Conservation (phyloP, 2,797 vertebrate species). For the Danio tinwini region DNA sequence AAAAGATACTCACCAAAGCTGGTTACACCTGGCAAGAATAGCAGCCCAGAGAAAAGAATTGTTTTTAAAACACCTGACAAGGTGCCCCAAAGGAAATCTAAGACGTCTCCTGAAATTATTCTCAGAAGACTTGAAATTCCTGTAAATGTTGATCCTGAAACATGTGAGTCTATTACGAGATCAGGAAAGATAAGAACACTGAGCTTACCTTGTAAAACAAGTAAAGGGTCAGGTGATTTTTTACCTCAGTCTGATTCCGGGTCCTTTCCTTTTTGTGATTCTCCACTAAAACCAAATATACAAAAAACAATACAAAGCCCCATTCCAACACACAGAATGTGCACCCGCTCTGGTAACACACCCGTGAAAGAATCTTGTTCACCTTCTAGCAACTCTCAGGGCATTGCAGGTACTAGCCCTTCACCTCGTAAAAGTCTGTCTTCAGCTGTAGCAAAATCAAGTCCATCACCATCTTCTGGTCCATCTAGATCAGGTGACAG, state of each 20-base stretch:
- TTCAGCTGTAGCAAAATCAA: neutral
- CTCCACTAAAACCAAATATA: constrained; percentile 52
- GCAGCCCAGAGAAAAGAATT: constrained; percentile 47
- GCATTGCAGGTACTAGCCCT: neutral
- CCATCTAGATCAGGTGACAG: neutral
- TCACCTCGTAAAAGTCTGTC: neutral
- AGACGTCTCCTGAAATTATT: constrained; percentile 36
- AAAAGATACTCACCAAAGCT: constrained; percentile 64
- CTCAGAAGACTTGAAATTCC: constrained; percentile 35
- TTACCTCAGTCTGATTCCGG: constrained; percentile 16
- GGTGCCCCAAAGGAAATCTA: constrained; percentile 11
- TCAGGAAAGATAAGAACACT: constrained; percentile 54
- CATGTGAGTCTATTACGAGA: constrained; percentile 17
- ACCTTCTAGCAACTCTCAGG: constrained; percentile 30
- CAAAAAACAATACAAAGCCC: constrained; percentile 58
- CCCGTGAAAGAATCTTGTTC: constrained; percentile 59
- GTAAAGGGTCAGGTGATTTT: constrained; percentile 2
- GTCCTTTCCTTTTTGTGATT: constrained; percentile 11
- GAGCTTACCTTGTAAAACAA: constrained; percentile 57
- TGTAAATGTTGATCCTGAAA: constrained; percentile 25
- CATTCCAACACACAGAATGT: constrained; percentile 63
- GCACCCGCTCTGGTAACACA: constrained; percentile 69
- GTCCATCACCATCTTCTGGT: neutral
- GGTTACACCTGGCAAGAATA: constrained; percentile 58
- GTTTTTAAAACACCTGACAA: constrained; percentile 73